Base-by-base conservation (phyloP, 2,797 vertebrate species). In the Gobionotothen gibberifrons region DNA sequence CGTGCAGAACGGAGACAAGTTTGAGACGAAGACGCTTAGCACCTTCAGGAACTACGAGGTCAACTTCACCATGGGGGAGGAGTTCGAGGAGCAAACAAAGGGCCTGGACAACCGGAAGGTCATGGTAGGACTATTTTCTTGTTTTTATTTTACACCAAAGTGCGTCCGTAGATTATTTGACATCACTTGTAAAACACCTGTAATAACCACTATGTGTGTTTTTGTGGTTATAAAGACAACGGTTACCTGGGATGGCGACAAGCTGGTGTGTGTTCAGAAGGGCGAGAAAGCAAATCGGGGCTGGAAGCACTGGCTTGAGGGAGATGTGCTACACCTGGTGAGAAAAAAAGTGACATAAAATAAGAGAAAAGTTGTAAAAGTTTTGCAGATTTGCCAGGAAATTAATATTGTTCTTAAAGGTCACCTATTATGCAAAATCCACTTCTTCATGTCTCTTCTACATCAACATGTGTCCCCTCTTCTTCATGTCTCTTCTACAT, bases 241-340 rank as follows among this genome's bases (percentile, higher is more conserved):
- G 66, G 92, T 99, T 64, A 94, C 69, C 76, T 98, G 98, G 97
- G 96, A 99, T 1, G 97, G 97, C 3, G 95, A 99, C 80, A 96
- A 95, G 78, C 91, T 99, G 51, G 86, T 97, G 60, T 95, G 95
- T 55, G 95, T 98, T 48, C 97, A 99, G 91, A 97, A 96, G 56
- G 98, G 98, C 0, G 98, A 99, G 70, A 99, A 99, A 83, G 92
- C 93, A 14, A 98, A 99, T 63, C 95, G 98, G 0, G 97, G 98
- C 77, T 99, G 98, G 98, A 97, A 80, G 79, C 96, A 98, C 0
- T 99, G 98, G 98, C 94, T 99, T 5, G 97, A 98, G 77, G 98
- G 95, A 72, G 96, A 96, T 76, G 48, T 94, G 69, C 91, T 99
- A 39, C 88, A 98, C 78, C 78, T 96, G 95, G 98, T 99, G 93